A percentile compares a stretch with the other conserved stretches of the same genome.
Conservation (phyloP, 2,113 vertebrate species). For the Psilopogon haemacephalus region DNA sequence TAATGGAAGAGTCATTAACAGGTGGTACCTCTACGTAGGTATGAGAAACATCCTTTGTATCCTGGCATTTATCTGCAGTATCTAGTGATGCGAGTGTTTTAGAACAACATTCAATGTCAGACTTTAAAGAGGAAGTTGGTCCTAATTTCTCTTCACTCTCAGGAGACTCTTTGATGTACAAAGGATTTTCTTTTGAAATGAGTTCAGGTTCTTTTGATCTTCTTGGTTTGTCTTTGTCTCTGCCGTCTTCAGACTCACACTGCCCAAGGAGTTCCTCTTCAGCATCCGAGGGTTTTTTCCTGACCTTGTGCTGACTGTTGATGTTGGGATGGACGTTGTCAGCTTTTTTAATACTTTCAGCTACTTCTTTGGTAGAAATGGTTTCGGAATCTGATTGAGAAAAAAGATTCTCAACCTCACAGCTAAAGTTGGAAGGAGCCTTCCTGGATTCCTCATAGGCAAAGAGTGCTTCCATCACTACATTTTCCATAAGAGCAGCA, state of each 20-base stretch:
- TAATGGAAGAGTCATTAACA: background rate
- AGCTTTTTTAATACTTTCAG: constrained; percentile 15
- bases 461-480: background rate
- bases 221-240: constrained; percentile 21
- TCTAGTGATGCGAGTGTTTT: constrained; percentile 25
- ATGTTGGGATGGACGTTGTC: background rate
- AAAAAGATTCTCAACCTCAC: constrained; percentile 14
- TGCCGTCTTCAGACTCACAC: background rate
- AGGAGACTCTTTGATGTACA: background rate
- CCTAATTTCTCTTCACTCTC: background rate
- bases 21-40: background rate
- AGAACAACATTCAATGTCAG: constrained; percentile 34
- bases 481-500: background rate
- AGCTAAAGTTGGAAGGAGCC: background rate
- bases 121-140: background rate
- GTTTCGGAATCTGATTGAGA: background rate
- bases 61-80: constrained; percentile 18
- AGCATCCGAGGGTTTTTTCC: background rate
- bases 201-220: constrained; percentile 32
- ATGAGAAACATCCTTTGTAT: background rate
- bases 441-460: constrained; percentile 35
- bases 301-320: constrained; percentile 6
- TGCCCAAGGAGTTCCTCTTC: background rate
- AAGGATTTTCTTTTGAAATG: constrained; percentile 22
- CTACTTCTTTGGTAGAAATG: constrained; percentile 66